Evolutionary conservation across 2,888 invertebrate species (phyloP).

Genomic region (Caprella mutica): DNA sequence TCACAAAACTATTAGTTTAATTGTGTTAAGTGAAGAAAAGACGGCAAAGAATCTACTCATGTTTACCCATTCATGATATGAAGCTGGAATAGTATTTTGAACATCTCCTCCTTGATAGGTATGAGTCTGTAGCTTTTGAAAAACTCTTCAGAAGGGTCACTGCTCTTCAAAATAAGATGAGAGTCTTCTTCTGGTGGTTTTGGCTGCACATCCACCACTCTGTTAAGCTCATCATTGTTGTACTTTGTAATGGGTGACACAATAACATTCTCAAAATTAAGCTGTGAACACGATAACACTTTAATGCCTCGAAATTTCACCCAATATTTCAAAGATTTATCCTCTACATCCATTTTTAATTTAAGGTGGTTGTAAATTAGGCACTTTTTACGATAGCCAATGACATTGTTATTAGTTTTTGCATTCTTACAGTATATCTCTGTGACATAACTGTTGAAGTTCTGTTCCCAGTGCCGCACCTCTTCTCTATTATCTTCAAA

Average conservation of each 20-base stretch:
- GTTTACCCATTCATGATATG: conserved; percentile 2
- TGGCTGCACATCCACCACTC: not conserved
- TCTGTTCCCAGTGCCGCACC: not conserved
- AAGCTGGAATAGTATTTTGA: not conserved
- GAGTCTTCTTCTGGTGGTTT: not conserved
- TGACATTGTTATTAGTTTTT: conserved; percentile 2
- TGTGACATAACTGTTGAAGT: conserved; percentile 2
- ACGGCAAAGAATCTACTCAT: too few species aligned
- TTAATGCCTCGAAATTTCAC: conserved; percentile 5
- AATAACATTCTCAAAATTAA: not conserved
- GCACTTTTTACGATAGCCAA: conserved; percentile 2
- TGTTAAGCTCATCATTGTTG: conserved; percentile 7
- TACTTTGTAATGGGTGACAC: not conserved
- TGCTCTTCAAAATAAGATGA: not conserved
- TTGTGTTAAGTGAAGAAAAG: too few species aligned
- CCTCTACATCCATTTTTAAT: conserved; percentile 8
- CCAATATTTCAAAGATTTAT: conserved; percentile 9
- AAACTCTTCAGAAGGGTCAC: not conserved
- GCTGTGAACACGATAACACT: conserved; percentile 2
- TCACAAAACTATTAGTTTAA: too few species aligned
- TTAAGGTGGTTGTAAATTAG: conserved; percentile 6
- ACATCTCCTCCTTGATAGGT: not conserved
- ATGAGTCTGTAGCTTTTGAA: conserved; percentile 1
- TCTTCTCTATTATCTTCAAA: conserved; percentile 4
- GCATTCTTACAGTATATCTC: conserved; percentile 6